A percentile compares a stretch with the other conserved stretches of the same genome.
These are phyloP conservation scores for Chaitophorus viminalis DNA, from an alignment of 2,888 invertebrate species.

Conservation along the genomic window DNA sequence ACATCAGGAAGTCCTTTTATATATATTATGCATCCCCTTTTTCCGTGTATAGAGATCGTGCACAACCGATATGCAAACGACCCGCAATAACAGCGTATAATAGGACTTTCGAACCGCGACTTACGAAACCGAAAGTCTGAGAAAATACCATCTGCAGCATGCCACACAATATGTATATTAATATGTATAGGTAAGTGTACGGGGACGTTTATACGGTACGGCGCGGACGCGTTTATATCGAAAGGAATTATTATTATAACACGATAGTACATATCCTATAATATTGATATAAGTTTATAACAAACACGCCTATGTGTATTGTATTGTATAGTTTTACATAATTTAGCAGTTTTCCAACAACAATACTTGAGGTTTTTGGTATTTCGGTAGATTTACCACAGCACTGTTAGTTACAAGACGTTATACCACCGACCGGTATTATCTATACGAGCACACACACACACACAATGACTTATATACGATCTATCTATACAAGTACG, in stretches of 20 bases:
- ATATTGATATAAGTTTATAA: too few relatives aligned
- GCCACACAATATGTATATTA: too few relatives aligned
- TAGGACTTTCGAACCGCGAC: not conserved
- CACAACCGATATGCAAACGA: not conserved
- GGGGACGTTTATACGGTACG: too few relatives aligned
- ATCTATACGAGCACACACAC: not conserved
- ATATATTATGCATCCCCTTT: constrained; percentile 29
- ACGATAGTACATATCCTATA: too few relatives aligned
- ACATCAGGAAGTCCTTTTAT: constrained; percentile 44
- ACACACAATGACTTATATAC: too few relatives aligned
- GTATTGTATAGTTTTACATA: not conserved
- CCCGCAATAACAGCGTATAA: not conserved
- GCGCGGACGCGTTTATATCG: not conserved
- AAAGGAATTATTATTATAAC: too few relatives aligned
- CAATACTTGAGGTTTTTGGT: not conserved
- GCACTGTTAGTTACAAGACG: not conserved
- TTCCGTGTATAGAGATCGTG: not conserved
- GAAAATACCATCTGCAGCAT: not conserved
- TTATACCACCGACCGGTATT: not conserved
- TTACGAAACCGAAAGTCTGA: not conserved
- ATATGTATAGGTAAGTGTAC: too few relatives aligned
- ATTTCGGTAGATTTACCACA: not conserved
- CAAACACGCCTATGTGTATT: not conserved
- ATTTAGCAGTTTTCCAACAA: not conserved
- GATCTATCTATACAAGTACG: too few relatives aligned